Percentiles rank a stretch among this genome's conserved stretches.
phyloP scores from a whole-genome alignment of 2,113 vertebrate species.

The Megalops atlanticus region DNA sequence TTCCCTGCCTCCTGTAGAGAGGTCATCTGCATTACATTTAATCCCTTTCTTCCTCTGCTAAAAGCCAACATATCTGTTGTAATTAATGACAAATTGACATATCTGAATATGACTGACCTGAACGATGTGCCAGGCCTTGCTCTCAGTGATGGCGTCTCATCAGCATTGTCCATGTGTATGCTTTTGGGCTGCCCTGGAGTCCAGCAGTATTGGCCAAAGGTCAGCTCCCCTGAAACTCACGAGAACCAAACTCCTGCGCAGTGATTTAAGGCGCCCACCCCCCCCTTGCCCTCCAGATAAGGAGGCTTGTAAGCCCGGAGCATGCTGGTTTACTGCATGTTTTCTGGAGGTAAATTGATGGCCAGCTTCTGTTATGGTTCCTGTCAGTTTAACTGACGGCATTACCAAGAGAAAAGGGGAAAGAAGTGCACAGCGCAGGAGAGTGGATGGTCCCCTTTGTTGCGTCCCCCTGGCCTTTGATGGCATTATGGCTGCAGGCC shows the following conservation, averaged over 20 bases:
- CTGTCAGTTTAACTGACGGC: constrained; percentile 84
- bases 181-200: neutral
- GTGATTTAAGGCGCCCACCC: constrained; percentile 60
- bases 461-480: constrained; percentile 82
- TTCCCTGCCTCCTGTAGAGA: neutral
- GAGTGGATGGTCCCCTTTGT: constrained; percentile 61
- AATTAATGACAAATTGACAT: constrained; percentile 42
- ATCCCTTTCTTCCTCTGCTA: neutral
- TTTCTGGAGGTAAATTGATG: constrained; percentile 81
- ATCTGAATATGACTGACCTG: constrained; percentile 16
- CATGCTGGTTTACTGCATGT: constrained; percentile 77
- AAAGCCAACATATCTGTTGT: constrained; percentile 33
- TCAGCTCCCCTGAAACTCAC: constrained; percentile 29
- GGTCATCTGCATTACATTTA: constrained; percentile 30
- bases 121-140: neutral
- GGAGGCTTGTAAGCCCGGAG: constrained; percentile 79
- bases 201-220: neutral
- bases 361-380: constrained; percentile 76
- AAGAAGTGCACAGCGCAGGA: constrained; percentile 68
- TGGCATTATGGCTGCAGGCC: constrained; percentile 77
- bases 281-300: constrained; percentile 70
- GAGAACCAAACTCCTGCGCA: constrained; percentile 56
- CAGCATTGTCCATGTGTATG: neutral
- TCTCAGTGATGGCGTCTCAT: neutral
- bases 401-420: constrained; percentile 83